Evolutionary conservation across 2,113 vertebrate genomes (phyloP), one percentile per base, ranked within the genome.

Genomic region (Rostratula benghalensis): DNA sequence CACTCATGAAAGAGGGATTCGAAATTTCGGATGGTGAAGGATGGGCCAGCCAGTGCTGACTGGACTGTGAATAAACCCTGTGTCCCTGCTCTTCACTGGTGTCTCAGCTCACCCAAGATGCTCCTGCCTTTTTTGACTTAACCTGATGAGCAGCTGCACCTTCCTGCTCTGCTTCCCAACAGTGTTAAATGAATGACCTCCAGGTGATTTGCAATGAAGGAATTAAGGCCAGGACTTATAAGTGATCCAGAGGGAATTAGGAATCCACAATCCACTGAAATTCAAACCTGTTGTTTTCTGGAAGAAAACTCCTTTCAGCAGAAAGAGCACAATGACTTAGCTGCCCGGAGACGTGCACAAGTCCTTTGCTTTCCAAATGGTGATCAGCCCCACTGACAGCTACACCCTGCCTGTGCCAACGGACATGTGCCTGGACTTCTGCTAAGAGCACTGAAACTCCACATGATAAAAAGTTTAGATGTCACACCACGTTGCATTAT

Each of bases 391-490:
- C 33, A 14, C 28, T 4, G 5, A 21, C 46, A 90, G 70, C 61
- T 33, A 25, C n/a, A 30, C 24, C 21, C 56, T 8, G 6, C 7
- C 65, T 45, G 35, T 51, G 60, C 15, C 45, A 35, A 67, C 2
- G 56, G 77, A 4, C 9, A 0, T 15, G 27, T 60, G 71, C 57
- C 51, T 0, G 0, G 63, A 1, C 30, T 60, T 56, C 59, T 60
- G 43, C 57, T 60, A 33, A 86, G 30, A 12, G 63, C 78, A 57
- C 35, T 53, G 69, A 89, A 69, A 87, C 3, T 45, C 31, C 41
- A 27, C 59, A 65, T 1, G 77, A 89, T 41, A 20, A 70, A 73
- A 69, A 57, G 21, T 60, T 43, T 15, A 17, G 70, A 13, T 67
- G 43, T 63, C 74, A 45, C 28, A 17, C 15, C 61, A 3, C 33